phyloP scores from a whole-genome alignment of 2,797 vertebrate genomes.

The Acipenser ruthenus region DNA sequence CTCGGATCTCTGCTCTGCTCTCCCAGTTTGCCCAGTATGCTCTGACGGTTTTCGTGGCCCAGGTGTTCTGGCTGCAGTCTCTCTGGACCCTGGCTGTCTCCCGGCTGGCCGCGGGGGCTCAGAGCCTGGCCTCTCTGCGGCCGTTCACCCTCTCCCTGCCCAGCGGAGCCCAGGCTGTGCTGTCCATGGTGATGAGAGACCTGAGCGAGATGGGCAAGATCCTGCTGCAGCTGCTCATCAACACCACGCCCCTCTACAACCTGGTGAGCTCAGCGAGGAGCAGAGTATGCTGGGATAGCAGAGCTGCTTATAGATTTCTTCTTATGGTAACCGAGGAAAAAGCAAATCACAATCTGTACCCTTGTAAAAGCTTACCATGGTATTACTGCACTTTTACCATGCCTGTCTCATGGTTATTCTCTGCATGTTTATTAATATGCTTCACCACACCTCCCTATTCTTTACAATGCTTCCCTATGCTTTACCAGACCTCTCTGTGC shows the following conservation, averaged over 20 bases:
- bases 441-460: too few species aligned
- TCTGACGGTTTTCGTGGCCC: conserved; percentile 34
- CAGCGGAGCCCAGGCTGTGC: conserved; percentile 23
- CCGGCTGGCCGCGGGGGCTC: conserved; percentile 23
- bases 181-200: conserved; percentile 29
- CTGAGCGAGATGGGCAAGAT: conserved; percentile 46
- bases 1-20: conserved; percentile 30
- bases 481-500: too few species aligned
- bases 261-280: conserved; percentile 37
- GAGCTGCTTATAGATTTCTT: too few species aligned
- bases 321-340: too few species aligned
- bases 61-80: conserved; percentile 31
- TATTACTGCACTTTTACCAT: too few species aligned
- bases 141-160: conserved; percentile 38
- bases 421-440: too few species aligned
- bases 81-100: conserved; percentile 24
- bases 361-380: too few species aligned
- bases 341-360: too few species aligned
- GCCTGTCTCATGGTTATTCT: too few species aligned
- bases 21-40: conserved; percentile 35
- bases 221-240: conserved; percentile 52
- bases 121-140: conserved; percentile 25
- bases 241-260: conserved; percentile 51
- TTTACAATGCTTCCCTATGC: too few species aligned
- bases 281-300: neutral